phyloP scores from a whole-genome alignment of 2,888 invertebrate genomes.

The Rhogogaster chlorosoma region DNA sequence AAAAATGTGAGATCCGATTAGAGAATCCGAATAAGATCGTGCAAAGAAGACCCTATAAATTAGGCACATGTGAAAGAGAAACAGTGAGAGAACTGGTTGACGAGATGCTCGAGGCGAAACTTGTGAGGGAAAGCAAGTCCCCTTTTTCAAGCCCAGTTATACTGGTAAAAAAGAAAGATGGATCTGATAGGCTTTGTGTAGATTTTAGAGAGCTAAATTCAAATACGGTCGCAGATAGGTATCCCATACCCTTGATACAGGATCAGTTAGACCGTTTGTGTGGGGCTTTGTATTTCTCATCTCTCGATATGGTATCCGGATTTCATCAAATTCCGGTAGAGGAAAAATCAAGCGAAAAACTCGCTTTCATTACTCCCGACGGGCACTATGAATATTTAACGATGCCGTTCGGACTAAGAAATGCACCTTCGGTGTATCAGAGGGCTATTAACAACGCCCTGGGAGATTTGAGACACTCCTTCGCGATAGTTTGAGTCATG shows the following conservation, averaged over 20 bases:
- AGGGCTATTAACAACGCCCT: slow-evolving; percentile 60
- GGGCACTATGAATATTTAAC: slow-evolving; percentile 60
- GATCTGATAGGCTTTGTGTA: slow-evolving; percentile 56
- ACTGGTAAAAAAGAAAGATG: slow-evolving; percentile 58
- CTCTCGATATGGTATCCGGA: slow-evolving; percentile 64
- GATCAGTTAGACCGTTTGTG: slow-evolving; percentile 64
- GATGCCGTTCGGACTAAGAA: slow-evolving; percentile 63
- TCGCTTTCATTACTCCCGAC: slow-evolving; percentile 62
- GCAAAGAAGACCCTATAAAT: neutral
- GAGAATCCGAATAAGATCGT: neutral
- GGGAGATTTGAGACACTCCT: slow-evolving; percentile 37
- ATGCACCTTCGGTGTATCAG: slow-evolving; percentile 55
- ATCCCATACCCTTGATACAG: slow-evolving; percentile 65
- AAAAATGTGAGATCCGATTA: neutral
- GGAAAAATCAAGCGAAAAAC: slow-evolving; percentile 59
- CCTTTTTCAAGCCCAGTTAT: slow-evolving; percentile 58
- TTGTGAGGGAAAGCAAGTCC: slow-evolving; percentile 51
- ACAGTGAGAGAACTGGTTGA: slow-evolving; percentile 54
- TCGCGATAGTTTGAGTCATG: neutral
- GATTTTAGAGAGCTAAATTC: slow-evolving; percentile 64
- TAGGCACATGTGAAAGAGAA: neutral
- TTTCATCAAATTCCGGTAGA: slow-evolving; percentile 69
- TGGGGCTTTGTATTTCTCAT: slow-evolving; percentile 60
- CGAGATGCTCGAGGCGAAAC: slow-evolving; percentile 39
- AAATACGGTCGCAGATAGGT: slow-evolving; percentile 64